Evolutionary conservation across 2,113 vertebrate species (phyloP).

Genomic region (Urocynchramus pylzowi): DNA sequence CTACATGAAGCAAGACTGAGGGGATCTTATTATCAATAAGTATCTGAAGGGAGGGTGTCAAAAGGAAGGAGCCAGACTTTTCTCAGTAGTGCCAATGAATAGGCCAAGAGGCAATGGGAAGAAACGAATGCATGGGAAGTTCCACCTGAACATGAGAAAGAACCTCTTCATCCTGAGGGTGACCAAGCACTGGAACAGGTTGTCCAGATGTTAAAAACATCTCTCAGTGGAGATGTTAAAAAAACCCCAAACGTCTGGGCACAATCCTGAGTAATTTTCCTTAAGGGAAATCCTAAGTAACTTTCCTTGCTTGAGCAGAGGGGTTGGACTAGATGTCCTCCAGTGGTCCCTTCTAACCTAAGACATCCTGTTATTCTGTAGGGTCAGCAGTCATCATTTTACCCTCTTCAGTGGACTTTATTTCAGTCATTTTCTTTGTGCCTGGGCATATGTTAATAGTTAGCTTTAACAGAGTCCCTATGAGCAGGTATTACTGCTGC

Average conservation of each 20-base stretch:
- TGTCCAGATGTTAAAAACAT: too few species aligned
- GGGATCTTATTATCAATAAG: background rate
- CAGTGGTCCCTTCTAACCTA: background rate
- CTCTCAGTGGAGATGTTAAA: background rate
- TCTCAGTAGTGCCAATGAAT: background rate
- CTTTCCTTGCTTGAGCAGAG: background rate
- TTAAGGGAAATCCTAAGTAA: background rate
- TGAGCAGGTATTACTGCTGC: background rate
- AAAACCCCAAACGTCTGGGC: background rate
- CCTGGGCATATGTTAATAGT: background rate
- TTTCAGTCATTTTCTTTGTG: background rate
- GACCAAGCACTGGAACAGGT: rapidly evolving
- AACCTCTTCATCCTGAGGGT: background rate
- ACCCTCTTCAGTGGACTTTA: background rate
- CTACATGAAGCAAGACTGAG: background rate
- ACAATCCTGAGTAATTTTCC: background rate
- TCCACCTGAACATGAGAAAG: background rate
- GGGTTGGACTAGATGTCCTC: background rate
- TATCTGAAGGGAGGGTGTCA: background rate
- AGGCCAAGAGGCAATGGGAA: background rate
- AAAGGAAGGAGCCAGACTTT: background rate
- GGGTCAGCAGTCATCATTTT: background rate
- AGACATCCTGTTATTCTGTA: background rate
- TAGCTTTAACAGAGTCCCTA: background rate
- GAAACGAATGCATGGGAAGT: rapidly evolving